Evolutionary conservation across 1,140 invertebrate species (phyloP), one percentile per base, ranked within the genome.

Genomic region (Sesamia nonagrioides): DNA sequence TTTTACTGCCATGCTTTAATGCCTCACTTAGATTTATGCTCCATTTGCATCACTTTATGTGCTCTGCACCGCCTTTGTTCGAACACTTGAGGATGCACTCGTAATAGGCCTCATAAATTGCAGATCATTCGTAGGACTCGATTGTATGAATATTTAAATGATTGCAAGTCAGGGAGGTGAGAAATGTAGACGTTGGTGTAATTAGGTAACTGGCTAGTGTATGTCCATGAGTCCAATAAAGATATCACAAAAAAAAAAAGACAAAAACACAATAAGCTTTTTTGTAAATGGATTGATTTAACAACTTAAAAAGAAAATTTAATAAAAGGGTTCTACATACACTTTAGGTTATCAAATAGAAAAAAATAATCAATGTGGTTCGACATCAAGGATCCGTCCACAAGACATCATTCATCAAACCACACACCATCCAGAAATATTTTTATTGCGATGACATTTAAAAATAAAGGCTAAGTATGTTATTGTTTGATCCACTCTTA

Each of bases 11-110:
- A 50, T 8, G 52, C 56, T 60, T 5, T 74, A 60, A 74, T 58
- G 18, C 52, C 18, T 33, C 37, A 42, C 37, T 69, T 9, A 74
- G 52, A 74, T 74, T 74, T 74, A 74, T 74, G 71, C 18, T 18
- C 71, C 52, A 74, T 74, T 74, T 60, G 18, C 71, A 74, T 74
- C 54, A 60, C 3, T 74, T 74, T 74, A 74, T 74, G 52, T 54
- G 21, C 68, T 27, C 18, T 69, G 66, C 66, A 33, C 54, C 52
- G 37, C 52, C 40, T 52, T 15, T 52, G 48, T 37, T 17, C 35
- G 13, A 27, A 60, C 15, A 58, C 69, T 40, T 40, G 50, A 35
- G 37, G 54, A 60, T 74, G 54, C 71, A 74, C 52, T 60, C 9
- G 52, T 73, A 42, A 58, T 35, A 73, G 52, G 6, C 71, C 7